phyloP scores from a whole-genome alignment of 2,113 vertebrate species.

The Rhea pennata region DNA sequence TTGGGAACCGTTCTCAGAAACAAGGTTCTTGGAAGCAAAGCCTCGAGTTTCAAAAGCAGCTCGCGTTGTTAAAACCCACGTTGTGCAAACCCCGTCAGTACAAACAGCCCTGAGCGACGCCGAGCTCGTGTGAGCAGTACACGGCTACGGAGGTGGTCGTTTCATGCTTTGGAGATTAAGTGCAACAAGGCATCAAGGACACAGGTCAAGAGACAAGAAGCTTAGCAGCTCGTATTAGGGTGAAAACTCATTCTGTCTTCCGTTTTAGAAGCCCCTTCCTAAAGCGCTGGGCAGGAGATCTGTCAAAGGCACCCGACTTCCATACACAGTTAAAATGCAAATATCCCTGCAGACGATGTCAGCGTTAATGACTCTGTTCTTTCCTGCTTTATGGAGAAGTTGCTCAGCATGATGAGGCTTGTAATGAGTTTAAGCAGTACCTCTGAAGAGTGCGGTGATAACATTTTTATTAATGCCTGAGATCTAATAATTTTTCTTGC shows the following conservation, averaged over 20 bases:
- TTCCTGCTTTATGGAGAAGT: not conserved
- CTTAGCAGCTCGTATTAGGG: not conserved
- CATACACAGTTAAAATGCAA: not conserved
- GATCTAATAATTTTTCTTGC: slow-evolving; percentile 22
- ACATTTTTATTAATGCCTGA: slow-evolving; percentile 33
- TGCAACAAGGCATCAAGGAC: not conserved
- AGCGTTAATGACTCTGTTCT: not conserved
- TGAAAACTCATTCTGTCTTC: slow-evolving; percentile 21
- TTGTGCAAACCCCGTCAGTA: not conserved
- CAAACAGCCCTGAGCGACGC: slow-evolving; percentile 10
- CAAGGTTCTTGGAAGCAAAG: not conserved
- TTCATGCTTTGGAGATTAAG: not conserved
- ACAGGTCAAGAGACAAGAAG: not conserved
- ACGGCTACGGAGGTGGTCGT: not conserved
- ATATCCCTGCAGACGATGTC: not conserved
- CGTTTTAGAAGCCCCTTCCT: not conserved
- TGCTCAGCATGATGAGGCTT: slow-evolving; percentile 14
- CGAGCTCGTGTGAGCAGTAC: not conserved
- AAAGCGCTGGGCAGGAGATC: not conserved
- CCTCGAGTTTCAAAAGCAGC: not conserved
- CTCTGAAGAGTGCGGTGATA: slow-evolving; percentile 34
- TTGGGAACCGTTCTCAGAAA: not conserved
- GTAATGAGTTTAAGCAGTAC: not conserved
- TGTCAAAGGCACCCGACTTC: not conserved
- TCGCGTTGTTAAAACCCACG: not conserved